These are phyloP conservation scores for Takifugu ocellatus DNA, from an alignment of 2,797 vertebrate genomes.

Conservation along the genomic window DNA sequence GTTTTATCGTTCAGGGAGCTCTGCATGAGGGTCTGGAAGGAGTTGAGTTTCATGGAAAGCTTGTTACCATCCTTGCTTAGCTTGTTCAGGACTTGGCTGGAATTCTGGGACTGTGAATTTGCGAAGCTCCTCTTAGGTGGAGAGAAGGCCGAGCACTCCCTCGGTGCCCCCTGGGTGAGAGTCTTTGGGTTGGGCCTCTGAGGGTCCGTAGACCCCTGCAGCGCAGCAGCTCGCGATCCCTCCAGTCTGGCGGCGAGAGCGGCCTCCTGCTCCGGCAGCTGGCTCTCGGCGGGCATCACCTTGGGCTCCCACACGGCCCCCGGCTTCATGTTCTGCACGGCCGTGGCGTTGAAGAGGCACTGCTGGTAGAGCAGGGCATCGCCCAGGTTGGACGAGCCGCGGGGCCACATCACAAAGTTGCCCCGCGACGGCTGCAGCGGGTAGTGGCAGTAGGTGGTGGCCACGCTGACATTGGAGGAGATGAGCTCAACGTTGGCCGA, in stretches of 20 bases:
- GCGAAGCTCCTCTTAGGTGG: slow-evolving; percentile 82
- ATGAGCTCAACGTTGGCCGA: slow-evolving; percentile 91
- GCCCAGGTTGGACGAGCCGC: slow-evolving; percentile 79
- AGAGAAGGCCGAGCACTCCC: slow-evolving; percentile 90
- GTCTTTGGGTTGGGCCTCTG: slow-evolving; percentile 65
- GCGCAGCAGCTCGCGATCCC: slow-evolving; percentile 67
- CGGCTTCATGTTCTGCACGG: slow-evolving; percentile 88
- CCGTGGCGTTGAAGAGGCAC: slow-evolving; percentile 87
- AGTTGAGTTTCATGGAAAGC: slow-evolving; percentile 82
- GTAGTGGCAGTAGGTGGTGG: slow-evolving; percentile 92
- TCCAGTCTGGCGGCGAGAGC: slow-evolving; percentile 75
- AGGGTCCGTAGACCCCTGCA: slow-evolving; percentile 63
- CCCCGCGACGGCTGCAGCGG: slow-evolving; percentile 75
- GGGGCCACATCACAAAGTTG: slow-evolving; percentile 90
- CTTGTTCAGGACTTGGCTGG: slow-evolving; percentile 76
- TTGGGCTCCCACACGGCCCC: slow-evolving; percentile 86
- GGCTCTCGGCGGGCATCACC: slow-evolving; percentile 75
- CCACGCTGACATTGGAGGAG: slow-evolving; percentile 95
- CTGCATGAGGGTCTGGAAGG: slow-evolving; percentile 86
- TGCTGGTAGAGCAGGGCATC: slow-evolving; percentile 94
- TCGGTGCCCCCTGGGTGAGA: slow-evolving; percentile 61
- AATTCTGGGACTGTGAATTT: slow-evolving; percentile 68
- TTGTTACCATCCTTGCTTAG: slow-evolving; percentile 82
- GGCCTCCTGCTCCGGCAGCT: slow-evolving; percentile 72
- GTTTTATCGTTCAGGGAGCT: slow-evolving; percentile 80